Evolutionary conservation across 2,797 vertebrate genomes (phyloP).

Genomic region (Anabacerthia variegaticeps): DNA sequence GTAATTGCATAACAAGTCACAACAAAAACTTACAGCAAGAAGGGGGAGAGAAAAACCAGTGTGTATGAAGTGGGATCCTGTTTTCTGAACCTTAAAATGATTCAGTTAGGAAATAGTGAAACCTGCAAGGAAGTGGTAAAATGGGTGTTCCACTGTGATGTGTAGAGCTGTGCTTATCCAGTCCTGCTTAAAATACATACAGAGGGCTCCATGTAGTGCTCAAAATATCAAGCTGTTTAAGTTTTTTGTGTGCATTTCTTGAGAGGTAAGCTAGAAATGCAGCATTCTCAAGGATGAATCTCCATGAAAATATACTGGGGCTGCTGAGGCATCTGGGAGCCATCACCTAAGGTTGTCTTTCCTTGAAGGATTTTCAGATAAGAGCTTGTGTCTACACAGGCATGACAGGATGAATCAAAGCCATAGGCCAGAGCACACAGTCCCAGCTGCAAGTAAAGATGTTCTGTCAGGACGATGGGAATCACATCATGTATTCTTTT

Average conservation of each 20-base stretch:
- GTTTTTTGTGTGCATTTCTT: background rate
- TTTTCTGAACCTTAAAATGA: constrained; percentile 12
- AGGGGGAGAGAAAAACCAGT: background rate
- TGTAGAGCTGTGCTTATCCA: background rate
- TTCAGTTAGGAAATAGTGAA: background rate
- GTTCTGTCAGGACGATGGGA: background rate
- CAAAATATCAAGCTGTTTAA: background rate
- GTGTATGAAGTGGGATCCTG: background rate
- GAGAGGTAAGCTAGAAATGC: background rate
- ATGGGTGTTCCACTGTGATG: background rate
- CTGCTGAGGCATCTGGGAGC: background rate
- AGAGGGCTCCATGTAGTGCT: background rate
- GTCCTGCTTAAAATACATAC: background rate
- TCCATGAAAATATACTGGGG: background rate
- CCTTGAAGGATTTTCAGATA: background rate
- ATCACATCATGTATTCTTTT: background rate
- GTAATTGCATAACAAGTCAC: background rate
- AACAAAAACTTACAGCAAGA: background rate
- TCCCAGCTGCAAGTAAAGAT: background rate
- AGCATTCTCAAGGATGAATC: accelerated
- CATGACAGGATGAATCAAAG: background rate
- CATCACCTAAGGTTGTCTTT: background rate
- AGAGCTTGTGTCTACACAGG: background rate
- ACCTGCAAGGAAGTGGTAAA: background rate
- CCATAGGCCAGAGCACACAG: background rate